Evolutionary conservation across 2,888 invertebrate species (phyloP), one percentile per base, ranked within the genome.

Genomic region (Pandemis heparana): DNA sequence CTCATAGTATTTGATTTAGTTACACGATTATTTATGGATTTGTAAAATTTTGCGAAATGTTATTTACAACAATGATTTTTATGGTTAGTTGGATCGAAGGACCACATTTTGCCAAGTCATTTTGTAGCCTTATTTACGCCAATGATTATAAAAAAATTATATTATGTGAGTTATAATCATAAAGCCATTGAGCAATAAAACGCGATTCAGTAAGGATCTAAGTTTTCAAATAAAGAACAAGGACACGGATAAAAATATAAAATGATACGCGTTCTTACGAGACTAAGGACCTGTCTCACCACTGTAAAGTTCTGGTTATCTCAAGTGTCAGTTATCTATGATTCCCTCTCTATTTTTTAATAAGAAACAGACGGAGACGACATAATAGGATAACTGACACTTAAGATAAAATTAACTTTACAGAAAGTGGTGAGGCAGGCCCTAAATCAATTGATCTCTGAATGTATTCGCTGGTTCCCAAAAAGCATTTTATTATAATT

Each of bases 91-190:
- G 85, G 83, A 83, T 85, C 81, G 83, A 83, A 83, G 80, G 85
- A 89, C 85, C 86, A 88, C 83, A 81, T 80, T 83, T 79, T 79
- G 77, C 74, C 69, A 68, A 48, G 56, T 60, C 60, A 7, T 60
- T 60, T 46, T 43, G 43, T 43, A 56, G 56, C 59, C 41, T 38
- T 48, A 5, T 63, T n/a, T 9, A 43, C 43, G 62, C 41, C 41
- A 18, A 61, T 41, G n/a, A 41, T 62, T 16, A 43, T 43, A 1
- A 12, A 12, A 43, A 38, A 38, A 32, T 1, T 32, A 32, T 32
- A 32, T 32, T 32, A 32, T 32, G 23, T 32, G 23, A 32, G 23
- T 32, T 32, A 32, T 32, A 38, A 39, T 16, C 14, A 60, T 12
- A 32, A 14, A 60, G 38, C 7, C 41, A 41, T 41, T 41, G 41